phyloP scores from a whole-genome alignment of 2,888 invertebrate genomes.

The Andrena chrysosceles region DNA sequence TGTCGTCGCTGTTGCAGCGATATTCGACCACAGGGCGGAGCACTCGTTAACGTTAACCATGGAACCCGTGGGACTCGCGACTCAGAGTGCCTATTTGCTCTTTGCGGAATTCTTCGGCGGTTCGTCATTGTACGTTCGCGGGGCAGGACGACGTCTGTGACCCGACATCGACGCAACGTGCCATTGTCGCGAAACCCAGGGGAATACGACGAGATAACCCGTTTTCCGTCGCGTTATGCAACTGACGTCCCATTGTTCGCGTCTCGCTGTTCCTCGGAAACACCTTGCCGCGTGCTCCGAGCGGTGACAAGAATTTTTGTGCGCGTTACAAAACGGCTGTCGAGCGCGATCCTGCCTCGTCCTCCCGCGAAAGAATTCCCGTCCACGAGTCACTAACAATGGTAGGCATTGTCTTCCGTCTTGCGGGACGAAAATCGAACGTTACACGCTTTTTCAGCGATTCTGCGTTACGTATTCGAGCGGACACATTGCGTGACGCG shows the following conservation, averaged over 20 bases:
- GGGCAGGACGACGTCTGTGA: slow-evolving; percentile 62
- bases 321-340: slow-evolving; percentile 25
- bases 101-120: slow-evolving; percentile 49
- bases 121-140: slow-evolving; percentile 58
- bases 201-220: slow-evolving; percentile 53
- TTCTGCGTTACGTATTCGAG: not conserved
- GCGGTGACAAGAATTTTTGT: slow-evolving; percentile 32
- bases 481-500: not conserved
- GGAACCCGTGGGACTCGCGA: slow-evolving; percentile 48
- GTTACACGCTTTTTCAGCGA: not conserved
- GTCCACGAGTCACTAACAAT: slow-evolving; percentile 23
- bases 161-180: slow-evolving; percentile 44
- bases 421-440: slow-evolving; percentile 42
- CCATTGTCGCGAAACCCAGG: slow-evolving; percentile 55
- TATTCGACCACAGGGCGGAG: slow-evolving; percentile 40
- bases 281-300: slow-evolving; percentile 27
- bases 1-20: slow-evolving; percentile 37
- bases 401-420: slow-evolving; percentile 26
- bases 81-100: slow-evolving; percentile 44
- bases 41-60: slow-evolving; percentile 32
- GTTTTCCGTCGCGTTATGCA: slow-evolving; percentile 53
- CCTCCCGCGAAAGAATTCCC: slow-evolving; percentile 4
- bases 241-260: slow-evolving; percentile 48
- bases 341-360: not conserved
- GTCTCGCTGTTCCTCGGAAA: slow-evolving; percentile 20